Percentiles rank a stretch among this genome's conserved stretches.
These are phyloP conservation scores for Lophochroa leadbeateri DNA, from an alignment of 2,113 vertebrate genomes.

Conservation along the genomic window DNA sequence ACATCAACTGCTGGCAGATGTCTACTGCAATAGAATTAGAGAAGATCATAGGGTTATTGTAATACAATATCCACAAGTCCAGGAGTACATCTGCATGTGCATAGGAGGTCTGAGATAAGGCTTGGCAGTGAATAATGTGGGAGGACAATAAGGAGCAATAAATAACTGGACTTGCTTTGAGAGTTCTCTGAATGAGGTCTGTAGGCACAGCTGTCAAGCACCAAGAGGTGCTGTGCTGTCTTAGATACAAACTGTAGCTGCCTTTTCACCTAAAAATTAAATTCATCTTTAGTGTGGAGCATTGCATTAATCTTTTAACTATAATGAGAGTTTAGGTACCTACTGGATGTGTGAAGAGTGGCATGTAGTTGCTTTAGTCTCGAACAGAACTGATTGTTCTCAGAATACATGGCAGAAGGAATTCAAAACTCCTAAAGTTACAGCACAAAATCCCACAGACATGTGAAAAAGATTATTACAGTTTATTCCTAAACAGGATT, in stretches of 20 bases:
- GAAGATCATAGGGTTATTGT: not conserved
- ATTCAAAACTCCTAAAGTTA: not conserved
- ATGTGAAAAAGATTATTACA: not conserved
- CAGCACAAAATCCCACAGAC: not conserved
- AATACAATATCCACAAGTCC: not conserved
- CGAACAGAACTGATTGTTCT: not conserved
- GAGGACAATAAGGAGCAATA: not conserved
- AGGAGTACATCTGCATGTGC: not conserved
- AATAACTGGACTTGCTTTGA: not conserved
- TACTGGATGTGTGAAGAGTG: not conserved
- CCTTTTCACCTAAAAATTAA: not conserved
- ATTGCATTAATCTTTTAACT: not conserved
- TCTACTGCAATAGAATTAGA: not conserved
- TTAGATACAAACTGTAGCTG: not conserved
- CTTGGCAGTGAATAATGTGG: not conserved
- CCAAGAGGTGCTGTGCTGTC: not conserved
- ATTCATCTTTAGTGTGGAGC: not conserved
- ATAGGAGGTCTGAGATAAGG: not conserved
- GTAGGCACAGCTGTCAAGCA: not conserved
- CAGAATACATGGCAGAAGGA: not conserved
- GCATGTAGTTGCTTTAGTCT: not conserved
- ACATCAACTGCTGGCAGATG: not conserved
- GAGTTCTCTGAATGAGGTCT: not conserved
- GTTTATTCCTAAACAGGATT: conserved; percentile 25
- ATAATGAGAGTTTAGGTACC: not conserved